A percentile compares a stretch with the other conserved stretches of the same genome.
These are phyloP conservation scores for Himalopsyche kuldschensis DNA, from an alignment of 2,888 invertebrate genomes.

Conservation along the genomic window DNA sequence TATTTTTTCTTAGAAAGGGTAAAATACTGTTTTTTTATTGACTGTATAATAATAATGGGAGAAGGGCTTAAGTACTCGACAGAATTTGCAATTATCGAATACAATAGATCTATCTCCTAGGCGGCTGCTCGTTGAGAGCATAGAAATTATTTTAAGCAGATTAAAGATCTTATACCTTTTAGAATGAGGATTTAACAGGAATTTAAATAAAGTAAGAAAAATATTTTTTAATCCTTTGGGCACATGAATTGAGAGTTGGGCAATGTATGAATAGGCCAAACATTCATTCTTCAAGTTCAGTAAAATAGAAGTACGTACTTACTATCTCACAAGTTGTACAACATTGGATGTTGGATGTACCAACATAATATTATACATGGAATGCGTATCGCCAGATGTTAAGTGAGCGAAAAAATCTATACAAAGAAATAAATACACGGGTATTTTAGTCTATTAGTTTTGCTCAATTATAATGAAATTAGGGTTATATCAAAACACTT, in stretches of 20 bases:
- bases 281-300: too few species aligned
- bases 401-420: too few species aligned
- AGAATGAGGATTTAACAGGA: neutral
- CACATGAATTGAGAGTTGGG: neutral
- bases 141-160: neutral
- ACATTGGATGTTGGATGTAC: too few species aligned
- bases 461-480: too few species aligned
- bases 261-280: neutral
- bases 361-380: too few species aligned
- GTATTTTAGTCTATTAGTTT: too few species aligned
- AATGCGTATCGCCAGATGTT: too few species aligned
- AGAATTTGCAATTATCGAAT: constrained; percentile 1
- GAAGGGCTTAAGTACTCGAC: neutral
- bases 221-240: neutral
- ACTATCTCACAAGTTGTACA: too few species aligned
- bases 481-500: too few species aligned
- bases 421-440: too few species aligned
- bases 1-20: neutral
- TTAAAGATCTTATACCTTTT: neutral
- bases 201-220: neutral
- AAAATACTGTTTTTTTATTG: neutral
- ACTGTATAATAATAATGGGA: neutral
- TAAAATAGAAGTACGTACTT: too few species aligned
- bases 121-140: neutral
- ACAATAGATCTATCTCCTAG: neutral